Conservation (phyloP, 2,888 invertebrate genomes). For the Notodonta ziczac region DNA sequence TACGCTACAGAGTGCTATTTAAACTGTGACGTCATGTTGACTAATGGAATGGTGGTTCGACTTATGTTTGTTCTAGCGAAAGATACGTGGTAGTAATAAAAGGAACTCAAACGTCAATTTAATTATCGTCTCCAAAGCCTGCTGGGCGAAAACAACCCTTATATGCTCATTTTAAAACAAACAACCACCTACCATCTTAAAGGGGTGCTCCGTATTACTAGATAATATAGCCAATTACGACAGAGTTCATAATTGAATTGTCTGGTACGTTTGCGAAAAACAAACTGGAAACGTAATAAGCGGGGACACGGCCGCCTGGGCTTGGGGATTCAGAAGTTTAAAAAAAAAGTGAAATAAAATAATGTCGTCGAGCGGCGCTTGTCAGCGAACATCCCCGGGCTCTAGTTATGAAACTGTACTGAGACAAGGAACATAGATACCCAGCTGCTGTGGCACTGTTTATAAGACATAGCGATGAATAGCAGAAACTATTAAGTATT, state of each 20-base stretch:
- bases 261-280: constrained; percentile 21
- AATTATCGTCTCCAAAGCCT: too few relatives aligned
- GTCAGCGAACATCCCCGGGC: constrained; percentile 48
- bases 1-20: too few relatives aligned
- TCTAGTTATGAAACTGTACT: constrained; percentile 52
- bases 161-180: neutral
- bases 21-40: too few relatives aligned
- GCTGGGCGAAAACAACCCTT: neutral
- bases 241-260: constrained; percentile 21
- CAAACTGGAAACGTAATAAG: constrained; percentile 15
- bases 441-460: constrained; percentile 19
- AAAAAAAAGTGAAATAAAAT: constrained; percentile 47
- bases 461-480: constrained; percentile 4
- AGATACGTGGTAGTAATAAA: too few relatives aligned
- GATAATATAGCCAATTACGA: neutral
- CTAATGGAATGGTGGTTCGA: too few relatives aligned
- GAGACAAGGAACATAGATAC: constrained; percentile 46
- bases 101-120: too few relatives aligned
- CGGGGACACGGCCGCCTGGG: constrained; percentile 7
- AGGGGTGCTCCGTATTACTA: neutral
- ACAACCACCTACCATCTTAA: neutral
- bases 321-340: constrained; percentile 28
- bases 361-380: constrained; percentile 43
- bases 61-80: too few relatives aligned
- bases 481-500: too few relatives aligned